Conservation (phyloP, 2,888 invertebrate genomes). For the Napeogenes sylphis region DNA sequence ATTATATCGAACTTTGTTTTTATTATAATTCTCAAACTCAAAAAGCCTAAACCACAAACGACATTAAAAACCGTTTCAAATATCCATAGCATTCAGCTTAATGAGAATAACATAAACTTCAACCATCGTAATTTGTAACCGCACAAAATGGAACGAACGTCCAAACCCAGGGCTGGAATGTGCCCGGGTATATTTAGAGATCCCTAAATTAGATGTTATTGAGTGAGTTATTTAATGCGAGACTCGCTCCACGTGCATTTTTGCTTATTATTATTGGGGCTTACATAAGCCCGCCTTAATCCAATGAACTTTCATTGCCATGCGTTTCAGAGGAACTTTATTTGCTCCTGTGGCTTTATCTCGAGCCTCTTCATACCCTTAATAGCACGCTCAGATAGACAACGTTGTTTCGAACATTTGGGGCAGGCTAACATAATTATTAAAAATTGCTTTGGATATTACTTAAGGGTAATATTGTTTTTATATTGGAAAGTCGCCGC, state of each 20-base stretch:
- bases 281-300: constrained; percentile 64
- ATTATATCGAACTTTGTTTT: neutral
- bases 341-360: constrained; percentile 63
- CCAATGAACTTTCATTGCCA: constrained; percentile 74
- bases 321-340: constrained; percentile 68
- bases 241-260: constrained; percentile 67
- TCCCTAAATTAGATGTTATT: constrained; percentile 67
- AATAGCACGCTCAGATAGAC: constrained; percentile 66
- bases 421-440: constrained; percentile 66
- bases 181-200: constrained; percentile 39
- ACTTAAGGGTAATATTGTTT: constrained; percentile 54
- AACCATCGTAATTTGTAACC: constrained; percentile 41
- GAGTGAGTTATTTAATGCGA: constrained; percentile 73
- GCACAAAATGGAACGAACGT: constrained; percentile 37
- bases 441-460: constrained; percentile 71
- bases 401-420: constrained; percentile 48
- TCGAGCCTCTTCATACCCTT: constrained; percentile 61
- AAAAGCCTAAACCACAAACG: constrained; percentile 29
- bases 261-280: constrained; percentile 75
- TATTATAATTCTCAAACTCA: neutral
- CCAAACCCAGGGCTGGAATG: constrained; percentile 46
- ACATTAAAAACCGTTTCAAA: constrained; percentile 38
- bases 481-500: constrained; percentile 36
- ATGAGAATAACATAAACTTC: constrained; percentile 66
- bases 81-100: constrained; percentile 58